Evolutionary conservation across 2,797 vertebrate species (phyloP), one percentile per base, ranked within the genome.

Genomic region (Channallabes apus): DNA sequence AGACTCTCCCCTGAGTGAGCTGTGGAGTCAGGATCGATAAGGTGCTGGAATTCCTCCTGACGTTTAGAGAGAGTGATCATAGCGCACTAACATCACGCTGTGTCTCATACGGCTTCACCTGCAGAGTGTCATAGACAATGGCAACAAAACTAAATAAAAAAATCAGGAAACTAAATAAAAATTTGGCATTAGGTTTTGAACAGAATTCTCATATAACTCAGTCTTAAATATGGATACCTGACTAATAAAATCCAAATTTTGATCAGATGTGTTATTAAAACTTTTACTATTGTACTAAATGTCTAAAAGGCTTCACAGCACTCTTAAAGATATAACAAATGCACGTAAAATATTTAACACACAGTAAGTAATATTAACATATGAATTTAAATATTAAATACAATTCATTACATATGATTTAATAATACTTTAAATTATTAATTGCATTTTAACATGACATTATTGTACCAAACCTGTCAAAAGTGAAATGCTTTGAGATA

Each of bases 41-140:
- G 41, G 46, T 71, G 71, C 76, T 73, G 85, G 67, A 84, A 86
- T 84, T 86, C 82, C 82, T 75, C 46, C 85, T 75, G 85, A 84
- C 46, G 32, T 64, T 83, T 68, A 72, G 29, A 86, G 65, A 86
- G 76, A 56, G 67, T 29, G 76, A 84, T 78, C 82, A 65, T 83
- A 71, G 67, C 80, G 7, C 27, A 35, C 65, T 41, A 17, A 12
- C 20, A 35, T 71, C 58, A 80, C 6, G 20, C 75, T 65, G 85
- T 32, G 17, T 41, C 17, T 65, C 58, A 14, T 59, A 65, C 29
- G 6, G 56, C 64, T 62, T 82, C 46, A 67, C 81, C 76, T 71
- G 72, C 85, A 83, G 85, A 9, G 29, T 71, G 80, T 80, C 64
- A 79, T 8, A 17, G 67, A 46, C 80, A 27, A 46, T 24, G 6